Evolutionary conservation across 1,140 invertebrate genomes (phyloP), one percentile per base, ranked within the genome.

Genomic region (Drosophila eugracilis): DNA sequence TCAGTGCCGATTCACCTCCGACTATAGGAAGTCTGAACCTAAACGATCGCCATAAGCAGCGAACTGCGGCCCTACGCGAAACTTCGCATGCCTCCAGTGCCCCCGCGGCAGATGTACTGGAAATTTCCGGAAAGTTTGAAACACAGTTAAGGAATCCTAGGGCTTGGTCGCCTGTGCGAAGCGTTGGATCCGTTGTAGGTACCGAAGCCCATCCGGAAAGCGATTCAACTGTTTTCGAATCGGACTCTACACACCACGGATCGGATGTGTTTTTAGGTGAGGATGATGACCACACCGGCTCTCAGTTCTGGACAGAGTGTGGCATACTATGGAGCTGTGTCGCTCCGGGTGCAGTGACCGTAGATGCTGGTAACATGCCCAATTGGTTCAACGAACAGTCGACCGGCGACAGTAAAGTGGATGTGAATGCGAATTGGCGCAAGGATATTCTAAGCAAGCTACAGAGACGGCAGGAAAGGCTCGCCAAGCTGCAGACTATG

Each of bases 131-230:
- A 4, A 93, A 92, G 65, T 93, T 91, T 67, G 93, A 93, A 63
- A 92, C 91, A 0, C 92, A 92, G 57, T 78, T 92, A 4, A 93
- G 94, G 66, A 96, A 96, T 92, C 95, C 95, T 28, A 94, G 95
- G 80, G 95, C 95, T 17, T 96, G 96, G 96, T 96, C 95, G 89
- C 96, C 96, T 12, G 95, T 96, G 10, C 94, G 95, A 71, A 96
- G 95, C 70, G 95, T 96, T 10, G 96, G 96, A 4, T 96, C 96
- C 28, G 94, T 96, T 28, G 94, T 95, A 19, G 96, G 95, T 10
- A 95, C 94, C 80, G 96, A 96, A 92, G 95, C 95, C 22, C 95
- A 96, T 91, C 95, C 95, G 10, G 95, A 96, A 91, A 95, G 95
- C 55, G 96, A 97, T 90, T 95, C 95, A 52, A 95, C 95, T 89